phyloP scores from a whole-genome alignment of 2,797 vertebrate species.

The Gobio occitaniae region DNA sequence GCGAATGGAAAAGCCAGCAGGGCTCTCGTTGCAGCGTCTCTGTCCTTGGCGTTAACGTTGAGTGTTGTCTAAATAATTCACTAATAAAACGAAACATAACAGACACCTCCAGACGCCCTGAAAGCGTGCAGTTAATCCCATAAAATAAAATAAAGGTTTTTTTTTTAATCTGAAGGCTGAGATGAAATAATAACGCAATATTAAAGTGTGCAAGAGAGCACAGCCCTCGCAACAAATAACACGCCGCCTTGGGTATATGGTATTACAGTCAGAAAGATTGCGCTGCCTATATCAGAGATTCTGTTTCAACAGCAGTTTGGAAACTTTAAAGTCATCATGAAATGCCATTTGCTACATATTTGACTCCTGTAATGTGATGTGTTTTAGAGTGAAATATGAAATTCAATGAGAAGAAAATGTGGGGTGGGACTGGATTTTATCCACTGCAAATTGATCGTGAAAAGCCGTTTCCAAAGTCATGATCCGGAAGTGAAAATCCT shows the following conservation, averaged over 20 bases:
- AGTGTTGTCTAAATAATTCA: slow-evolving; percentile 83
- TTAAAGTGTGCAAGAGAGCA: slow-evolving; percentile 78
- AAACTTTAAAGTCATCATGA: slow-evolving; percentile 47
- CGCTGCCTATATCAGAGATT: slow-evolving; percentile 70
- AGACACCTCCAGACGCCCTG: slow-evolving; percentile 81
- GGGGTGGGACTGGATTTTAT: neutral
- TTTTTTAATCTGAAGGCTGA: slow-evolving; percentile 78
- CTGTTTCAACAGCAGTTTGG: slow-evolving; percentile 71
- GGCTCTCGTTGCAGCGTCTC: slow-evolving; percentile 62
- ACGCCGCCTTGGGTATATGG: slow-evolving; percentile 63
- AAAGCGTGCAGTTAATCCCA: slow-evolving; percentile 79
- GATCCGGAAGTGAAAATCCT: neutral
- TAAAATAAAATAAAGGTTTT: slow-evolving; percentile 82
- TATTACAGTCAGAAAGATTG: slow-evolving; percentile 71
- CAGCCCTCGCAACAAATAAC: slow-evolving; percentile 63
- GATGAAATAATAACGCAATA: slow-evolving; percentile 84
- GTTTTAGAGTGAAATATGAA: neutral
- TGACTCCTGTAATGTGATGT: neutral
- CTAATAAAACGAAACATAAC: slow-evolving; percentile 84
- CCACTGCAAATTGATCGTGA: neutral
- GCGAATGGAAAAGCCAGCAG: slow-evolving; percentile 70
- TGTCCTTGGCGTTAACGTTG: slow-evolving; percentile 62
- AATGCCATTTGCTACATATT: neutral
- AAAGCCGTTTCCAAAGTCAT: neutral
- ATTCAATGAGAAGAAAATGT: neutral